phyloP scores from a whole-genome alignment of 1,140 invertebrate genomes.

The Bombus superbus region DNA sequence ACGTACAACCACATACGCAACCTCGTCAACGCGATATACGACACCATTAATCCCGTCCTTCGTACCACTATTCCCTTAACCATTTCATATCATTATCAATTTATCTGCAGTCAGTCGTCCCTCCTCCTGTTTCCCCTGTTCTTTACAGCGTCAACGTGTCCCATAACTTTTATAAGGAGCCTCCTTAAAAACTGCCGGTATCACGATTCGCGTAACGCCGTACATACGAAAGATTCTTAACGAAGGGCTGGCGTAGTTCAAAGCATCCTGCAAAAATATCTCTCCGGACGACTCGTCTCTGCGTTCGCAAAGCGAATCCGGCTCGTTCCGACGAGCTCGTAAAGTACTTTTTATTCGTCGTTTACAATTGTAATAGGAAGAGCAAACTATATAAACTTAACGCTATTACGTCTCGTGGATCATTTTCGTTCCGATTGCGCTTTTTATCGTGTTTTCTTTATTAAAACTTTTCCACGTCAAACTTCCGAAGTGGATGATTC shows the following conservation, averaged over 20 bases:
- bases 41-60: not conserved
- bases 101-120: not conserved
- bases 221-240: not conserved
- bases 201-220: not conserved
- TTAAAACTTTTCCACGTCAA: no score
- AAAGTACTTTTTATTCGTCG: not conserved
- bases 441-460: no score
- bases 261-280: not conserved
- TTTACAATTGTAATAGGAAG: no score
- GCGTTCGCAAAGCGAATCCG: not conserved
- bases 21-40: not conserved
- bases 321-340: not conserved
- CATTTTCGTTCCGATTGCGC: not conserved
- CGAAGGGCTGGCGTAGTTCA: not conserved
- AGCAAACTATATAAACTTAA: not conserved
- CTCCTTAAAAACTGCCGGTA: not conserved
- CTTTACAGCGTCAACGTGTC: not conserved
- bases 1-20: not conserved
- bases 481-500: no score
- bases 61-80: not conserved
- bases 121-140: not conserved
- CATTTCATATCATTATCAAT: slow-evolving; percentile 7
- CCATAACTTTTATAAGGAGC: not conserved
- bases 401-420: not conserved
- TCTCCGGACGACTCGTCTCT: not conserved